Base-by-base conservation (phyloP, 2,113 vertebrate species). In the Polypterus bichir region DNA sequence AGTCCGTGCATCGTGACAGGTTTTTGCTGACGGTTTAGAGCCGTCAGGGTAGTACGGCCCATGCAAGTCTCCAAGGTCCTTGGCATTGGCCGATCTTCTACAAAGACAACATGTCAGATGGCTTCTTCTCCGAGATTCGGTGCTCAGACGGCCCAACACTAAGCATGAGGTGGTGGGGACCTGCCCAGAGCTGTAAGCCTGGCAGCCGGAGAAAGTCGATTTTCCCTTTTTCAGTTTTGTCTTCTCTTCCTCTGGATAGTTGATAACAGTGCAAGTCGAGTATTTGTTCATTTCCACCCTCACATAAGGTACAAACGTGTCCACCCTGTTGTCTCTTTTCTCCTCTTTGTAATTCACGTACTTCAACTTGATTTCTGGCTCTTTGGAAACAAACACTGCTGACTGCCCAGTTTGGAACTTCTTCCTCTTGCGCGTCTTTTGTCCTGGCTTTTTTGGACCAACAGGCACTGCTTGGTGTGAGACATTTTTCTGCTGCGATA, bases 1-100 rank as follows among this genome's bases (percentile, higher is more conserved):
- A 6, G 63, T 65, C 3, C 71, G 46, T 6, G 6, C 46, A 47
- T 64, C 60, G 4, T 67, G 48, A 5, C 68, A 60, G 9, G 62
- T 59, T 73, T 81, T 84, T 57, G 71, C 10, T 10, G 52, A 68
- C 0, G 74, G 69, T 59, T 64, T 75, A 70, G 77, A 75, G 2
- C 80, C 83, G n/a, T 86, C 79, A 0, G 85, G 77, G 65, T 84
- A 89, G 59, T 87, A 89, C 1, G 86, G 86, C 2, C 86, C 86
- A 9, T 86, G 82, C 53, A 89, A 79, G 71, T 89, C 86, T 4
- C 86, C 86, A 60, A 87, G 53, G 70, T 87, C 84, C 69, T 82
- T 76, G 9, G 83, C 62, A n/a, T 89, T 89, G 59, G 86, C 81
- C 0, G 85, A 73, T 27, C 48, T 64, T 0, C 82, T 77, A 3